Percentiles rank a stretch among this genome's conserved stretches.
These are phyloP conservation scores for Macrobrachium rosenbergii DNA, from an alignment of 1,140 invertebrate species.

Conservation along the genomic window DNA sequence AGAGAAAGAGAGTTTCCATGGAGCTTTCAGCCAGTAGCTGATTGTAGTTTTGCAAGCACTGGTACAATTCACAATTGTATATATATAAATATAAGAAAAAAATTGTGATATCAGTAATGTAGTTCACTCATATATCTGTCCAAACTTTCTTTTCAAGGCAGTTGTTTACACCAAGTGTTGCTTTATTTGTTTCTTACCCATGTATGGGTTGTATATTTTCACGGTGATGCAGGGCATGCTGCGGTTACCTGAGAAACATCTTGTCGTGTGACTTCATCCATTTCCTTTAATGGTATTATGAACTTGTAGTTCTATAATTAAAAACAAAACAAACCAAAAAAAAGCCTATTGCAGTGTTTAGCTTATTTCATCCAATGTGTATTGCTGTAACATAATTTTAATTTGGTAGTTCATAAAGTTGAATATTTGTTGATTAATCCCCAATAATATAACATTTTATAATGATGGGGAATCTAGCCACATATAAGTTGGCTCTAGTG, in stretches of 20 bases:
- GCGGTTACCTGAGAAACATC: conserved; percentile 14
- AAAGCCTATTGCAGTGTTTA: too few species aligned
- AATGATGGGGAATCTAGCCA: conserved; percentile 2
- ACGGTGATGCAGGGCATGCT: conserved; percentile 39
- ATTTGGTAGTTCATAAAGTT: not conserved
- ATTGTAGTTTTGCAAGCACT: conserved; percentile 48
- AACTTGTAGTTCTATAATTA: too few species aligned
- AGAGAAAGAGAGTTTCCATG: conserved; percentile 12
- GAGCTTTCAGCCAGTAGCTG: conserved; percentile 57
- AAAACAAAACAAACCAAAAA: too few species aligned
- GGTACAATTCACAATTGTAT: conserved; percentile 52
- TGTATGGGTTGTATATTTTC: conserved; percentile 25
- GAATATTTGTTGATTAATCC: not conserved
- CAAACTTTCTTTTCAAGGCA: conserved; percentile 55
- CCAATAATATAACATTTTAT: too few species aligned
- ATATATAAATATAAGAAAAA: conserved; percentile 57
- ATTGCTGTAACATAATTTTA: too few species aligned
- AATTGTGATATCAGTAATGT: conserved; percentile 57
- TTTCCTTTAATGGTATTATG: not conserved
- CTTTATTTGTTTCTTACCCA: conserved; percentile 57
- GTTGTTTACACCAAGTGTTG: conserved; percentile 56
- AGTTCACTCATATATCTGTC: conserved; percentile 55
- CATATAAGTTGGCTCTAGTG: conserved; percentile 9
- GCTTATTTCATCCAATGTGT: too few species aligned
- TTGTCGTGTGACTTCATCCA: not conserved